Conservation (phyloP, 2,797 vertebrate species). For the Calcarius lapponicus region DNA sequence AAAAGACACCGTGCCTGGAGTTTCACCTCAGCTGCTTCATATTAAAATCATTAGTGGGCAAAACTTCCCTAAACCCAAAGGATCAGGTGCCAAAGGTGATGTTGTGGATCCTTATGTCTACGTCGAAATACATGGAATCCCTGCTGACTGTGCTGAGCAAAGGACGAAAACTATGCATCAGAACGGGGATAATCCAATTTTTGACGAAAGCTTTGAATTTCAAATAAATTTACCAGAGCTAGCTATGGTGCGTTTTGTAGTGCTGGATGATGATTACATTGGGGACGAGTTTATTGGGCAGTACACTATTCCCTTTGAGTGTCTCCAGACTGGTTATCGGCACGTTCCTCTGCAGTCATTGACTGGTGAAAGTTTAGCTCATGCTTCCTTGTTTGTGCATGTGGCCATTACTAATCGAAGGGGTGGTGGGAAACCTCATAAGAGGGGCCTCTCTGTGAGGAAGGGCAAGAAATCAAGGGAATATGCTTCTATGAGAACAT, state of each 20-base stretch:
- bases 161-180: constrained; percentile 96
- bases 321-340: constrained; percentile 95
- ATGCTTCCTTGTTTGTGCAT: constrained; percentile 94
- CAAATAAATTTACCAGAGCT: constrained; percentile 97
- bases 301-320: constrained; percentile 97
- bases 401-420: constrained; percentile 98
- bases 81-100: constrained; percentile 96
- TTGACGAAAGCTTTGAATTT: constrained; percentile 99
- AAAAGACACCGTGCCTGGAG: constrained; percentile 96
- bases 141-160: constrained; percentile 95
- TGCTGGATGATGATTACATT: constrained; percentile 97
- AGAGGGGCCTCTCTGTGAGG: constrained; percentile 94
- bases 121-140: constrained; percentile 97
- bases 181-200: constrained; percentile 95
- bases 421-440: constrained; percentile 97
- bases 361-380: constrained; percentile 90
- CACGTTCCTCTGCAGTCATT: constrained; percentile 95
- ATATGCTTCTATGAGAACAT: constrained; percentile 93
- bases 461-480: constrained; percentile 93
- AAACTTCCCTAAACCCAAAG: constrained; percentile 98
- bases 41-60: constrained; percentile 99
- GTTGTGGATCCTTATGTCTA: constrained; percentile 97
- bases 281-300: constrained; percentile 98
- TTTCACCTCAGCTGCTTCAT: constrained; percentile 96
- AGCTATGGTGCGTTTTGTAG: constrained; percentile 97